Conservation (phyloP, 2,888 invertebrate genomes). For the Phorcus lineatus region DNA sequence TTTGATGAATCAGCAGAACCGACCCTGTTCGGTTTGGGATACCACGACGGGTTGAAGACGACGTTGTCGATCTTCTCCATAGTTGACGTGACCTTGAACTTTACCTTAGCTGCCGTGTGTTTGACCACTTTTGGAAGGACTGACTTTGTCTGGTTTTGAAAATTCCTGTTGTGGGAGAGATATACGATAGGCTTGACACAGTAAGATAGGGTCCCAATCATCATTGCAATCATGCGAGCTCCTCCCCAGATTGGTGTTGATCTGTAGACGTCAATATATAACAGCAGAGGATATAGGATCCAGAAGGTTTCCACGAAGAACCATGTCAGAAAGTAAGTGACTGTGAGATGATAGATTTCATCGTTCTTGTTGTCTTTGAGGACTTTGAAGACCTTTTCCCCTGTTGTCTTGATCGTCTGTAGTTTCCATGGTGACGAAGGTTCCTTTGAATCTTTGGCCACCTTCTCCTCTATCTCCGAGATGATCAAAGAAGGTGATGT, state of each 20-base stretch:
- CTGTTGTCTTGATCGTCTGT: neutral
- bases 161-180: neutral
- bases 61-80: neutral
- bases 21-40: too few relatives aligned
- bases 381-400: neutral
- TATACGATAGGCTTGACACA: neutral
- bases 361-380: neutral
- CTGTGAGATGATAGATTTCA: neutral
- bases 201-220: neutral
- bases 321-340: neutral
- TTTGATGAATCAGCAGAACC: neutral
- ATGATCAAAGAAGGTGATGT: neutral
- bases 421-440: neutral
- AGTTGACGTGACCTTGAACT: neutral
- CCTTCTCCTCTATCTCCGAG: neutral
- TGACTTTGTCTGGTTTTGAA: neutral
- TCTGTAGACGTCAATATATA: neutral
- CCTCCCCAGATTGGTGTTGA: neutral
- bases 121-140: neutral
- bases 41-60: neutral
- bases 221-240: neutral
- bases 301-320: neutral
- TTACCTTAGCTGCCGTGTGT: neutral
- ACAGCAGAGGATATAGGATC: neutral
- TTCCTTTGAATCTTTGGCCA: too few relatives aligned